A percentile compares a stretch with the other conserved stretches of the same genome.
Conservation (phyloP, 1,140 invertebrate genomes). For the Diorhabda elongata region DNA sequence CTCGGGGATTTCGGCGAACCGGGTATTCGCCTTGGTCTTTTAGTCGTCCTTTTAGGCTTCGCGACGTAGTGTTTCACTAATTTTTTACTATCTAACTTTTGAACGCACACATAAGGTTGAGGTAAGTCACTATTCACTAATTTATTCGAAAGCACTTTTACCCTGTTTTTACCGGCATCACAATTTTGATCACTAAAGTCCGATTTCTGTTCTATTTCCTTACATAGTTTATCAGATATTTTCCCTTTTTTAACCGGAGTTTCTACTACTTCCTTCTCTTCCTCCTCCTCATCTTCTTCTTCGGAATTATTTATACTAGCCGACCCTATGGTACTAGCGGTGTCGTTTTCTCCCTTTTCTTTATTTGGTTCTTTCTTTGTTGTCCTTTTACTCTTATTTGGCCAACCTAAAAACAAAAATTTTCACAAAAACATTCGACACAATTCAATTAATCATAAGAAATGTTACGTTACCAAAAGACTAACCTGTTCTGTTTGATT, state of each 20-base stretch:
- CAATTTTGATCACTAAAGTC: slow-evolving; percentile 17
- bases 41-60: slow-evolving; percentile 32
- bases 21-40: slow-evolving; percentile 33
- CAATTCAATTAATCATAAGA: not conserved
- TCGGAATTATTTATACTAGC: slow-evolving; percentile 25
- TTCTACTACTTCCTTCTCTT: slow-evolving; percentile 30
- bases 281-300: slow-evolving; percentile 28
- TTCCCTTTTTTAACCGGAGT: slow-evolving; percentile 27
- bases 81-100: slow-evolving; percentile 38
- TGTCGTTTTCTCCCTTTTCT: slow-evolving; percentile 26
- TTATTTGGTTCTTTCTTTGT: slow-evolving; percentile 18
- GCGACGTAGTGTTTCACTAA: slow-evolving; percentile 20
- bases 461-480: not conserved
- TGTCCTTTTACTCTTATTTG: slow-evolving; percentile 49
- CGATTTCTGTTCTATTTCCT: slow-evolving; percentile 16
- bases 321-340: slow-evolving; percentile 26
- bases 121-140: slow-evolving; percentile 29
- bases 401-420: slow-evolving; percentile 50
- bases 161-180: slow-evolving; percentile 23
- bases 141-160: slow-evolving; percentile 36
- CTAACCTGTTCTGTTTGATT: slow-evolving; percentile 53
- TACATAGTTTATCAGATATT: not conserved
- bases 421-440: not conserved
- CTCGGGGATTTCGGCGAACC: slow-evolving; percentile 41
- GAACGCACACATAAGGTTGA: slow-evolving; percentile 41